These are phyloP conservation scores for Pyrgilauda ruficollis DNA, from an alignment of 2,113 vertebrate genomes.

Conservation along the genomic window DNA sequence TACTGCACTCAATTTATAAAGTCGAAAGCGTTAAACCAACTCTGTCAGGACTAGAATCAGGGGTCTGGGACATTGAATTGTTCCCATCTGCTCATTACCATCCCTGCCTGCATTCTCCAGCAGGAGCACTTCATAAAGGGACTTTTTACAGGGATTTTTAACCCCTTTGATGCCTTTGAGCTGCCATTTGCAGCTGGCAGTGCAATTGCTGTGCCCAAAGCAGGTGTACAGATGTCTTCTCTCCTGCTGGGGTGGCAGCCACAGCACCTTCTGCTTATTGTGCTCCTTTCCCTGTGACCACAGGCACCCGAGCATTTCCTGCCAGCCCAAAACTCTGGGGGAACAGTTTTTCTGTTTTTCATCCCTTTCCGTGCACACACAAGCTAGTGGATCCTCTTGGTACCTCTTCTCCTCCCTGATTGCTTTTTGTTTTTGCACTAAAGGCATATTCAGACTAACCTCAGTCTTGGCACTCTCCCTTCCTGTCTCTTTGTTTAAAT, in stretches of 20 bases:
- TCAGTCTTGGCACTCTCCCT: not conserved
- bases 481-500: not conserved
- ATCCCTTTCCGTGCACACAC: no score
- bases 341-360: no score
- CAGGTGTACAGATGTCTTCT: not conserved
- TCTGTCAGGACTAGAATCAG: not conserved
- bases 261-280: not conserved
- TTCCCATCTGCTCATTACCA: not conserved
- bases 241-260: rapidly evolving
- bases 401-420: not conserved
- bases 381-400: no score
- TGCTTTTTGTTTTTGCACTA: not conserved
- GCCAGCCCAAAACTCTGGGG: no score
- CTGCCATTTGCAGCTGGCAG: not conserved
- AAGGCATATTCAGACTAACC: not conserved
- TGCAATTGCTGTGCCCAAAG: rapidly evolving
- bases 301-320: not conserved
- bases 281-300: not conserved
- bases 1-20: not conserved
- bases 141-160: not conserved
- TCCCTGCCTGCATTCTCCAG: not conserved
- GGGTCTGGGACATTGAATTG: not conserved
- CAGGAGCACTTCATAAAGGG: not conserved
- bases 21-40: not conserved
- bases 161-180: rapidly evolving